Conservation (phyloP, 1,140 invertebrate genomes). For the Drosophila nikananu region DNA sequence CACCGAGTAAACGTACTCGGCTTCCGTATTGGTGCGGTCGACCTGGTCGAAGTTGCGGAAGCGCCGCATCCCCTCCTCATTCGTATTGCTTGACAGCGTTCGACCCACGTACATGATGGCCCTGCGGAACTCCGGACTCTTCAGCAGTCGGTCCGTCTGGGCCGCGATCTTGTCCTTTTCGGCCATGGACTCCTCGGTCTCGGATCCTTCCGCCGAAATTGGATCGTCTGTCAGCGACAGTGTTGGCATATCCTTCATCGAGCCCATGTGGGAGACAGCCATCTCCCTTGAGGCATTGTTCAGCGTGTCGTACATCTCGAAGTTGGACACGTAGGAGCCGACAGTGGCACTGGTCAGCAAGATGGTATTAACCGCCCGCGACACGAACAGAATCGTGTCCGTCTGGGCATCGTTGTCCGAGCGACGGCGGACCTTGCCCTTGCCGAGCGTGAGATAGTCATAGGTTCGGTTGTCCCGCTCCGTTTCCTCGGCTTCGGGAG, state of each 20-base stretch:
- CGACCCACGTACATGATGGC: conserved; percentile 59
- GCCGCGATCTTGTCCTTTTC: background rate
- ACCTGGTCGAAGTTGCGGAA: conserved; percentile 70
- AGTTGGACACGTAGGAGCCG: conserved; percentile 89
- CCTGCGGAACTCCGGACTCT: conserved; percentile 37
- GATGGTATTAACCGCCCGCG: conserved; percentile 87
- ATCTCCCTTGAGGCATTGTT: conserved; percentile 16
- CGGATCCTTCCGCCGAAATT: background rate
- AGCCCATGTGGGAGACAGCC: background rate
- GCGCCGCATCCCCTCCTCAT: conserved; percentile 55
- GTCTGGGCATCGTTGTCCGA: conserved; percentile 89
- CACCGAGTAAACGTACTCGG: conserved; percentile 88
- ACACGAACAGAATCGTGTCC: conserved; percentile 86
- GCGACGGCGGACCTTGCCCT: conserved; percentile 88
- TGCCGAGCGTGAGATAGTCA: conserved; percentile 88
- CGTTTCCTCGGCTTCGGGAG: conserved; percentile 86
- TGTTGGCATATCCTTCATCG: background rate
- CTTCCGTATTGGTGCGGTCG: conserved; percentile 87
- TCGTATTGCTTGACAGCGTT: conserved; percentile 60
- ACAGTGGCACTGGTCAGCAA: conserved; percentile 86
- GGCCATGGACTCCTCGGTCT: conserved; percentile 20
- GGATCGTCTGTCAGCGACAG: conserved; percentile 5
- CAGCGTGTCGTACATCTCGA: conserved; percentile 89
- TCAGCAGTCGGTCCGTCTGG: conserved; percentile 20
- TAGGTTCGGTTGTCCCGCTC: conserved; percentile 89